A percentile compares a stretch with the other conserved stretches of the same genome.
Evolutionary conservation across 2,113 vertebrate genomes (phyloP).

Genomic region (Sterrhoptilus dennistouni): DNA sequence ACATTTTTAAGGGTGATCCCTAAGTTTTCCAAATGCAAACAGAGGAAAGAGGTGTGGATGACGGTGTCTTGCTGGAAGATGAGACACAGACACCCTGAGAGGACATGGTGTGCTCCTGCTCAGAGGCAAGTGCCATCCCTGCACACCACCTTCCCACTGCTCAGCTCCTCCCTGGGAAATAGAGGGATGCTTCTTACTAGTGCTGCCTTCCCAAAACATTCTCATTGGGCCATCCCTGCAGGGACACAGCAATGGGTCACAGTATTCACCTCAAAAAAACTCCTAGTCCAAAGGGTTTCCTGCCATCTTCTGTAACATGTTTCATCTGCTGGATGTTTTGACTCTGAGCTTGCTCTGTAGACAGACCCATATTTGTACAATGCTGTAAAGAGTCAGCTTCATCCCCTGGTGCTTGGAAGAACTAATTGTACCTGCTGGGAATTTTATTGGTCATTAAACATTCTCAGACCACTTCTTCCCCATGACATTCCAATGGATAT

Average conservation of each 20-base stretch:
- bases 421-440: conserved; percentile 28
- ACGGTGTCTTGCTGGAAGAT: neutral
- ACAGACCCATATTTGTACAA: neutral
- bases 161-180: neutral
- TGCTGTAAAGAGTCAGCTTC: neutral
- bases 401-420: neutral
- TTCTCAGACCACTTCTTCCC: neutral
- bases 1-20: neutral
- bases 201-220: neutral
- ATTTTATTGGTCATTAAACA: neutral
- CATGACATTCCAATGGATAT: conserved; percentile 8
- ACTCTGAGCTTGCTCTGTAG: neutral
- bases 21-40: neutral
- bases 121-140: neutral
- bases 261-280: neutral
- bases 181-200: neutral
- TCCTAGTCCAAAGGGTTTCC: neutral
- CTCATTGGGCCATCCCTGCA: neutral
- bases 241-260: neutral
- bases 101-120: neutral
- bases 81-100: neutral
- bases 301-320: fast-evolving
- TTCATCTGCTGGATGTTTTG: neutral
- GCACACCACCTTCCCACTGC: neutral
- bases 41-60: fast-evolving